phyloP scores from a whole-genome alignment of 2,797 vertebrate species.

The Ciconia nigra region DNA sequence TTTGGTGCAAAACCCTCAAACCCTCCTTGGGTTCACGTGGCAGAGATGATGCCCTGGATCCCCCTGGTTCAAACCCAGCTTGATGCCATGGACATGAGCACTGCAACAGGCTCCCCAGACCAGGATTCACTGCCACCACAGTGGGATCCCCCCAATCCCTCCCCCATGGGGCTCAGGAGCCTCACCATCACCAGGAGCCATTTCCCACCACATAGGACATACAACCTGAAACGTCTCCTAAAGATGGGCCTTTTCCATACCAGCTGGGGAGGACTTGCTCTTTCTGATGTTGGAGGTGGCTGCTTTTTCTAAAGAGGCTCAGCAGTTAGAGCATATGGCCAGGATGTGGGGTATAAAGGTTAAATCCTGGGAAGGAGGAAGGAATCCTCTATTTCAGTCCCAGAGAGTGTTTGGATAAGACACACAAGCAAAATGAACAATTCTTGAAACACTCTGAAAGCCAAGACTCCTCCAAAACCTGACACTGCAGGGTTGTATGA shows the following conservation, averaged over 20 bases:
- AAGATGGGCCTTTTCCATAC: neutral
- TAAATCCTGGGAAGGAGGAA: neutral
- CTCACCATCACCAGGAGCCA: neutral
- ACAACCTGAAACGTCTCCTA: neutral
- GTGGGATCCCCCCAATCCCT: neutral
- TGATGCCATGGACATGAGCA: neutral
- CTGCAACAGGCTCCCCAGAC: neutral
- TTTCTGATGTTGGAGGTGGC: neutral
- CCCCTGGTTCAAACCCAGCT: neutral
- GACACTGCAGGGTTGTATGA: rapidly evolving
- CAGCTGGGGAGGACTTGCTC: neutral
- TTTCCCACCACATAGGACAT: neutral
- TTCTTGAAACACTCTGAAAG: neutral
- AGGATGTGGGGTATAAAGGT: neutral
- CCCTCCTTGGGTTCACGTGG: neutral
- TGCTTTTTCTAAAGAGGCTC: neutral
- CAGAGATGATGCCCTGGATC: neutral
- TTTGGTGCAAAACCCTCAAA: neutral
- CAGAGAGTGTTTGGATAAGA: neutral
- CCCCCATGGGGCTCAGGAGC: neutral
- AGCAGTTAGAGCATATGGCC: neutral
- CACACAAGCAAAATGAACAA: neutral
- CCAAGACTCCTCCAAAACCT: neutral
- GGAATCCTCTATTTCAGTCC: neutral
- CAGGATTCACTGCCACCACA: neutral